Conservation (phyloP, 2,797 vertebrate species). For the Semotilus atromaculatus region DNA sequence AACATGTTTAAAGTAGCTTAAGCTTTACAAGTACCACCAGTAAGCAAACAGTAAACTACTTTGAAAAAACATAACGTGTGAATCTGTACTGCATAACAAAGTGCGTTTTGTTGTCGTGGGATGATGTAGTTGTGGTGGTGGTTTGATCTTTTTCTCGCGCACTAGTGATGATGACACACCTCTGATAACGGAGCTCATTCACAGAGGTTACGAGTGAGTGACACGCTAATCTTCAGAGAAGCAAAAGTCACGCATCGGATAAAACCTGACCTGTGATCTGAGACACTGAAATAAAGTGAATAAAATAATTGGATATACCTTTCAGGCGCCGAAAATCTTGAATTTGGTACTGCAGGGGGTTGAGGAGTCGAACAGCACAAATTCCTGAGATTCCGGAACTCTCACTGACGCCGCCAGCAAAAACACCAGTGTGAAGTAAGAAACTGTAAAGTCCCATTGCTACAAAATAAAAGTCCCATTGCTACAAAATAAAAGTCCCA, state of each 20-base stretch:
- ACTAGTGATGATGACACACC: constrained; percentile 17
- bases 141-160: neutral
- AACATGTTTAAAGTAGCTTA: neutral
- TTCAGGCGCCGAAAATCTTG: constrained; percentile 27
- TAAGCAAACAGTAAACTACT: neutral
- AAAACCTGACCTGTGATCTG: neutral
- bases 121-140: neutral
- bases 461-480: constrained; percentile 21
- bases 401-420: constrained; percentile 7
- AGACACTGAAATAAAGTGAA: neutral
- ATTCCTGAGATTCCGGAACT: constrained; percentile 81
- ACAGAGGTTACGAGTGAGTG: neutral
- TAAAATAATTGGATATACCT: constrained; percentile 11
- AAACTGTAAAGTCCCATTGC: neutral
- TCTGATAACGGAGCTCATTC: constrained; percentile 35
- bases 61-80: neutral
- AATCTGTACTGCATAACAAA: neutral
- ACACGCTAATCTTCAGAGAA: neutral
- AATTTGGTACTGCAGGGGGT: constrained; percentile 21
- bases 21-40: neutral
- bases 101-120: neutral
- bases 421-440: neutral
- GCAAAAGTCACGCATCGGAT: neutral
- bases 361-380: constrained; percentile 71
- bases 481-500: constrained; percentile 28